Conservation (phyloP, 2,797 vertebrate genomes). For the Pachyuromys duprasi region DNA sequence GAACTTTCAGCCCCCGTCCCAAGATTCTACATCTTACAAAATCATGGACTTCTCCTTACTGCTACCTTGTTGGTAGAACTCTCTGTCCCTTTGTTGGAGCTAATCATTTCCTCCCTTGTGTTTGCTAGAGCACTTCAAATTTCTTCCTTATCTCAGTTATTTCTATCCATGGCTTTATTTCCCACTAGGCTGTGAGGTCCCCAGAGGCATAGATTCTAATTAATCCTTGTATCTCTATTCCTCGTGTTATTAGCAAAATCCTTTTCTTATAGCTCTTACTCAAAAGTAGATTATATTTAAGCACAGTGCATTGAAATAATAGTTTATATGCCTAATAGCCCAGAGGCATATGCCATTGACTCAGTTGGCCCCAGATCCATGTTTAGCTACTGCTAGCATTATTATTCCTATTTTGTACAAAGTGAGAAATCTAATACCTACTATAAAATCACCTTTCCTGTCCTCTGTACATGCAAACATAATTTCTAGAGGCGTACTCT, state of each 20-base stretch:
- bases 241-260: constrained; percentile 39
- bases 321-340: not conserved
- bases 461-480: constrained; percentile 4
- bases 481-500: constrained; percentile 26
- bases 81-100: not conserved
- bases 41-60: not conserved
- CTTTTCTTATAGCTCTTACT: not conserved
- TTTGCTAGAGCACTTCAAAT: not conserved
- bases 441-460: not conserved
- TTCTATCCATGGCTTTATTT: constrained; percentile 51
- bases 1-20: not conserved
- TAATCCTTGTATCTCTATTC: not conserved
- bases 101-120: constrained; percentile 7
- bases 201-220: constrained; percentile 38
- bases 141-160: constrained; percentile 20
- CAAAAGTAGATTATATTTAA: constrained; percentile 13
- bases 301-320: constrained; percentile 19
- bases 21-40: not conserved
- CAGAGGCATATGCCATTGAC: not conserved
- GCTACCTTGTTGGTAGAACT: not conserved
- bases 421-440: not conserved
- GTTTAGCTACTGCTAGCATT: not conserved
- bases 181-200: not conserved
- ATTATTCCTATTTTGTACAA: not conserved
- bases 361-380: not conserved